Evolutionary conservation across 2,113 vertebrate genomes (phyloP), one percentile per base, ranked within the genome.

Genomic region (Grantiella picta): DNA sequence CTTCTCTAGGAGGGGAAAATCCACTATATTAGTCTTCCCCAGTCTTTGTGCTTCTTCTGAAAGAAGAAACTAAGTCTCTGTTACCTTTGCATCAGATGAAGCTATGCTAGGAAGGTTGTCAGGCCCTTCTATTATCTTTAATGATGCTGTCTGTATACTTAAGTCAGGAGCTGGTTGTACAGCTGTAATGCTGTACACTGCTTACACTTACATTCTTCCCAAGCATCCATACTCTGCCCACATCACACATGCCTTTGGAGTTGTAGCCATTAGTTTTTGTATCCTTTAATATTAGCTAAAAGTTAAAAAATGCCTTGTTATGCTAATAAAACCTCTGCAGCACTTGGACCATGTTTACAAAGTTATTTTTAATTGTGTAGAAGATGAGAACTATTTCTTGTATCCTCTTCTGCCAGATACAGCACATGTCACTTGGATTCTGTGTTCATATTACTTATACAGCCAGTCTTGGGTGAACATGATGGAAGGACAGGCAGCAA

Each of bases 401-500:
- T 65, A 69, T 95, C 53, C 15, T 90, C 29, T 93, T 71, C 49
- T 50, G 70, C 73, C 76, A 95, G 80, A 88, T 92, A 72, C 40
- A 65, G 36, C 80, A 89, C 35, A 28, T 83, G 83, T 73, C 50
- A 59, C 64, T 94, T 73, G 77, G 80, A 86, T 89, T 91, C 52
- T 94, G 18, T 89, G 45, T 86, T 86, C 29, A 1, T 92, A 11
- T 47, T 83, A 33, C 76, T 95, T 90, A 63, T 9, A 50, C 38
- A 89, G 71, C 36, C 83, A 92, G 91, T 42, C 72, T 91, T 91
- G 86, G 80, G 63, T 92, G 71, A 95, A 61, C 54, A 42, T 95
- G 83, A 80, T 81, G 71, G 61, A 94, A 82, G 91, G 92, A 95
- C 86, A 95, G 93, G 91, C 91, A 89, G 82, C 89, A 80, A 33